These are phyloP conservation scores for Vicugna pacos DNA, from an alignment of 2,113 vertebrate species.

Conservation along the genomic window DNA sequence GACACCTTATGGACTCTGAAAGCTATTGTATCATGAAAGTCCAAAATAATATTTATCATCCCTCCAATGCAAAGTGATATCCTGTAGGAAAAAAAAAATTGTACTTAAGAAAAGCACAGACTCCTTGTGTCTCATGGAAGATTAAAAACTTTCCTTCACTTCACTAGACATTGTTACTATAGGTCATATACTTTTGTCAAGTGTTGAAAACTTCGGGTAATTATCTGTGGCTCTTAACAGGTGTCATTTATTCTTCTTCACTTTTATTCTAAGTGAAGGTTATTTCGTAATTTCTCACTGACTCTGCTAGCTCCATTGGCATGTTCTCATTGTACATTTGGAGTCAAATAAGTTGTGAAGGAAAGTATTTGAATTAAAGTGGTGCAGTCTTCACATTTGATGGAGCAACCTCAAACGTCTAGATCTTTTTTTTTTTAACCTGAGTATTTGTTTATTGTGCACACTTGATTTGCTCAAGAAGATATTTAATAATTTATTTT, in stretches of 20 bases:
- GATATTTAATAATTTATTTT: background rate
- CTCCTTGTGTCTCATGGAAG: background rate
- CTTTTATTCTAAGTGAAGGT: slow-evolving; percentile 45
- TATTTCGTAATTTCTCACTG: slow-evolving; percentile 60
- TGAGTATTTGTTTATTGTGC: background rate
- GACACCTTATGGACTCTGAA: background rate
- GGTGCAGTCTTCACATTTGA: background rate
- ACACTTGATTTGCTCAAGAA: background rate
- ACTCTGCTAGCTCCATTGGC: background rate
- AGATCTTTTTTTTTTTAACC: background rate
- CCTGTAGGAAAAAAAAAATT: background rate
- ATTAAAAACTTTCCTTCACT: background rate
- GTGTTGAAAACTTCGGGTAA: slow-evolving; percentile 53
- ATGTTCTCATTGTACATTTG: slow-evolving; percentile 1
- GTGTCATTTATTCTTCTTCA: slow-evolving; percentile 60
- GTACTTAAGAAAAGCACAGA: background rate
- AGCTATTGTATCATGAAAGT: background rate
- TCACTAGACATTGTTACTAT: slow-evolving; percentile 19
- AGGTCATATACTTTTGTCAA: background rate
- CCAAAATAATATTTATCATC: slow-evolving; percentile 1
- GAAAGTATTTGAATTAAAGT: background rate
- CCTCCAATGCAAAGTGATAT: slow-evolving; percentile 15
- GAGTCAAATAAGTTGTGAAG: background rate
- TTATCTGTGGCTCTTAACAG: slow-evolving; percentile 22
- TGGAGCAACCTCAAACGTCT: background rate